Conservation (phyloP, 2,113 vertebrate genomes). For the Carassius auratus region DNA sequence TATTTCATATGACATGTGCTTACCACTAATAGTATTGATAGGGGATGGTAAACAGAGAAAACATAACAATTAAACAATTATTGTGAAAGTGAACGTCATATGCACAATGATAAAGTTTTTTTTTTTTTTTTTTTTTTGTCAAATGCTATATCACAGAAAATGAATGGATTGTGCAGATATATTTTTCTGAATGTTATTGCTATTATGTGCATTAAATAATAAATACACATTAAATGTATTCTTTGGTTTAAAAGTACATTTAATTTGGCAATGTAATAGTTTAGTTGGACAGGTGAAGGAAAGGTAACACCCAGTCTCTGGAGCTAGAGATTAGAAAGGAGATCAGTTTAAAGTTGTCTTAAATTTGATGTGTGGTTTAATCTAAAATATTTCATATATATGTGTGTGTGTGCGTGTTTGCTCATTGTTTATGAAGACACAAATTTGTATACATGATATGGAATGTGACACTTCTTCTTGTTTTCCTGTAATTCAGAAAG, state of each 20-base stretch:
- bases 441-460: too few relatives aligned
- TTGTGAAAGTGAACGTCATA: neutral
- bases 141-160: neutral
- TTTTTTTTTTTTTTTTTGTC: neutral
- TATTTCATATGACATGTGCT: neutral
- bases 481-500: too few relatives aligned
- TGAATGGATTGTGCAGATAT: neutral
- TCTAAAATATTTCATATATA: too few relatives aligned
- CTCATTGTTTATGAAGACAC: too few relatives aligned
- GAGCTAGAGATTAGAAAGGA: too few relatives aligned
- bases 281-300: neutral
- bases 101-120: too few relatives aligned
- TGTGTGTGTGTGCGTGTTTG: too few relatives aligned
- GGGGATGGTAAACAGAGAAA: neutral
- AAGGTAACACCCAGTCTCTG: neutral
- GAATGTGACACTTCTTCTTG: too few relatives aligned
- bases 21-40: neutral
- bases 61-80: neutral
- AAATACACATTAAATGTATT: neutral
- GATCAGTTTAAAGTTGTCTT: neutral
- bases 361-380: neutral
- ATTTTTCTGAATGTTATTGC: neutral
- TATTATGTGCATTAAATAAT: neutral
- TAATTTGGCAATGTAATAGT: neutral
- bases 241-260: neutral